Base-by-base conservation (phyloP, 2,113 vertebrate genomes). In the Steatornis caripensis region DNA sequence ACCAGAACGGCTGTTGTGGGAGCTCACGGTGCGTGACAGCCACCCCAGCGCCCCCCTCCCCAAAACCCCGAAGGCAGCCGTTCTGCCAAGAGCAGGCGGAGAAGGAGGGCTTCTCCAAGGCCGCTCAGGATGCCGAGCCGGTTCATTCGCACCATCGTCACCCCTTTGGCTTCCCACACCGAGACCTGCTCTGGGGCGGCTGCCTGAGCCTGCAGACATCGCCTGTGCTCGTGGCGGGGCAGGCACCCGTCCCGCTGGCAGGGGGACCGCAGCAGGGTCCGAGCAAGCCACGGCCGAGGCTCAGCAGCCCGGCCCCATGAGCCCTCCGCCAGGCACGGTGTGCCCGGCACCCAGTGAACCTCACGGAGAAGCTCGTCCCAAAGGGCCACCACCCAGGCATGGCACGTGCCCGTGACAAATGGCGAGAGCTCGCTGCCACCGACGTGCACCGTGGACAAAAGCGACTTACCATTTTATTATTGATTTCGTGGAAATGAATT, bases 401-500 rank as follows among this genome's bases (percentile, higher is more conserved):
- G 6, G 58, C 80, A 15, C n/a, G 5, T 0, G 2, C 2, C 51
- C 10, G 41, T 11, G 57, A n/a, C 9, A 7, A 3, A 9, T 43
- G 51, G 15, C 1, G n/a, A 71, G 43, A 26, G 43, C 34, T 45
- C 19, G 1, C 58, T 60, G 79, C 37, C 91, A 19, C 37, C 10
- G 9, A 5, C 3, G 3, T 2, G 0, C n/a, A n/a, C n/a, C n/a
- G n/a, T n/a, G 5, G 43, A 61, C 82, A 87, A 98, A 36, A 36
- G 0, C 74, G 72, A 99, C 99, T 99, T 99, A 99, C 99, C 99
- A 99, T 99, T 99, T 99, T 99, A 98, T 99, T 99, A 99, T 99
- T 99, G 99, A 99, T 99, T 99, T 99, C 99, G 97, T 99, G 99
- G 98, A 99, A 99, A 98, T 99, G 99, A 97, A 99, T 99, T 98